Evolutionary conservation across 2,888 invertebrate genomes (phyloP), one percentile per base, ranked within the genome.

Genomic region (Drosophila rellima): DNA sequence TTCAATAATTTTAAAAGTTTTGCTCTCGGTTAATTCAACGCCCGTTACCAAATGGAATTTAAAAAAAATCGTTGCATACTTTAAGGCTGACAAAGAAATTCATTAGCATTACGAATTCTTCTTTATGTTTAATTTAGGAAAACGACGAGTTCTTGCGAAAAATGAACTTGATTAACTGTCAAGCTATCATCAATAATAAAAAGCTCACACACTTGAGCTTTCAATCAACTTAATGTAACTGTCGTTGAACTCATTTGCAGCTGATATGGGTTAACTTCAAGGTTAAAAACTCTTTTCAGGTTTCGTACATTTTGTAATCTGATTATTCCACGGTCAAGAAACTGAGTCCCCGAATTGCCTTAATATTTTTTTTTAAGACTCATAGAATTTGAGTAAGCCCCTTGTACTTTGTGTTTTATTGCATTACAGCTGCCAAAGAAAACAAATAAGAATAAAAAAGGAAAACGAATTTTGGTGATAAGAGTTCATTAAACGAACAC

Each of bases 401-500:
- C 39, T 64, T 44, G 56, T 51, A 63, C 60, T 57, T 71, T 67
- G 44, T 45, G 40, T 61, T 70, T 70, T 70, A 54, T 67, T 73
- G 52, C 66, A 85, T 85, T 85, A 85, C 80, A 85, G 70, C 61
- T 64, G 67, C 15, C 42, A 29, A 52, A 72, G 56, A 64, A 59
- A 74, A 62, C 52, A 37, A 76, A 61, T 31, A 39, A 26, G 10
- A 35, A 56, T 37, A 15, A 29, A 18, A 51, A 50, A 39, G 13
- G 17, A 20, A 29, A 35, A 47, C 37, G 31, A 6, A 33, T 23
- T 35, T 61, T 50, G 60, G 64, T 68, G 83, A 83, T 88, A 86
- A 86, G 69, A 83, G 82, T 83, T 88, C 88, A 65, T 75, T 86
- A 86, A 85, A 88, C 71, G 62, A 42, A 47, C 7, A 26, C 2